Percentiles rank a stretch among this genome's conserved stretches.
These are phyloP conservation scores for Elymnias hypermnestra DNA, from an alignment of 1,140 invertebrate species.

Conservation along the genomic window DNA sequence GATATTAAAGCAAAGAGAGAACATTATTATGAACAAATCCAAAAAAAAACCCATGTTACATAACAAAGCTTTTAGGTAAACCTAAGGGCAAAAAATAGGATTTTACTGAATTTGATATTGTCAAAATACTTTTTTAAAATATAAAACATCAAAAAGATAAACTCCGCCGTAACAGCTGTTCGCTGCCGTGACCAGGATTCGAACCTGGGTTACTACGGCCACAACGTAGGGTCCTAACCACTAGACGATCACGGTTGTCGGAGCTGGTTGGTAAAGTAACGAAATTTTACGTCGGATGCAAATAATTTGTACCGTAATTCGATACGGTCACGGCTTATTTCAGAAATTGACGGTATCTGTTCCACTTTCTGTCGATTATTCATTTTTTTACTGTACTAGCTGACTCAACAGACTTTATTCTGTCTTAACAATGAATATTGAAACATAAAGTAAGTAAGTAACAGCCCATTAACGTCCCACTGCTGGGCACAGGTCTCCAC, in stretches of 20 bases:
- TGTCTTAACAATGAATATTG: not conserved
- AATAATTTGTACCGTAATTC: not conserved
- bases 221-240: constrained; percentile 35
- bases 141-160: constrained; percentile 47
- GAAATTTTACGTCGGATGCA: not conserved
- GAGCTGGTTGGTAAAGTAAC: constrained; percentile 2
- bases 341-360: not conserved
- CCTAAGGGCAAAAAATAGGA: no score
- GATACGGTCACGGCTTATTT: not conserved
- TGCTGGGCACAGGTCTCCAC: no score
- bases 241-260: constrained; percentile 32
- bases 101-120: no score
- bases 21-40: no score
- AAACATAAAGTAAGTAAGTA: no score
- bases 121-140: no score
- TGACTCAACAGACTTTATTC: no score
- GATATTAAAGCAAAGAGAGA: no score
- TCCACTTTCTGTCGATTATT: not conserved
- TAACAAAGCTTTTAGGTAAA: no score
- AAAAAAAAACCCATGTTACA: no score
- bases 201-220: constrained; percentile 35
- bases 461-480: no score
- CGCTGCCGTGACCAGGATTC: constrained; percentile 38
- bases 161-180: constrained; percentile 34
- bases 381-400: not conserved